Conservation (phyloP, 2,113 vertebrate genomes). For the Stigmatopora nigra region DNA sequence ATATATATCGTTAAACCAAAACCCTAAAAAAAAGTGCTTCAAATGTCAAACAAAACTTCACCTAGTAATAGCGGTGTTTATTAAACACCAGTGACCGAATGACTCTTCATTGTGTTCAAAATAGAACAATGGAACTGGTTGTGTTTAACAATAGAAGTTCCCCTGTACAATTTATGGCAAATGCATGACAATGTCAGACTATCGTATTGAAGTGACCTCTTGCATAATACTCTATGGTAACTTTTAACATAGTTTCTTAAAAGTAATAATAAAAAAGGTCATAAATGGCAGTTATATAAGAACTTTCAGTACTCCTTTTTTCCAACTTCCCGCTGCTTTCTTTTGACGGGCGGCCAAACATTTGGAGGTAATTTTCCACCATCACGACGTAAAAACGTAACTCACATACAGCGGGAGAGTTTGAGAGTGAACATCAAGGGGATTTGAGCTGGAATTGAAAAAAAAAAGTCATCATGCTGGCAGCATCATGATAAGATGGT, state of each 20-base stretch:
- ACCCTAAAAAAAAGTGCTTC: not conserved
- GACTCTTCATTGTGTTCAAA: not conserved
- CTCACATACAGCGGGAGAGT: slow-evolving; percentile 51
- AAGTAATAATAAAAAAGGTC: slow-evolving; percentile 6
- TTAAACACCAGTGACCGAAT: not conserved
- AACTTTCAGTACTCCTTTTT: slow-evolving; percentile 11
- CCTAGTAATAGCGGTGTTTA: not conserved
- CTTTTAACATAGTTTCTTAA: slow-evolving; percentile 15
- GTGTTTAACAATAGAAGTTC: not conserved
- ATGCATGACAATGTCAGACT: slow-evolving; percentile 29
- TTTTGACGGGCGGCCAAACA: slow-evolving; percentile 59
- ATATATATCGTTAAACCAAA: not conserved
- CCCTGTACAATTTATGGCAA: not conserved
- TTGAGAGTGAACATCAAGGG: slow-evolving; percentile 56
- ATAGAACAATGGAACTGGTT: not conserved
- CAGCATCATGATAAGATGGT: slow-evolving; percentile 48
- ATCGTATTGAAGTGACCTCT: slow-evolving; percentile 25
- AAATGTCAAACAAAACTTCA: slow-evolving; percentile 21
- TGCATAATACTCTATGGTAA: slow-evolving; percentile 10
- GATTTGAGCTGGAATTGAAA: slow-evolving; percentile 60
- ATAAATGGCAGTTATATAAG: slow-evolving; percentile 10
- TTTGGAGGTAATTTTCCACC: slow-evolving; percentile 71
- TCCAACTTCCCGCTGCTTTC: slow-evolving; percentile 20
- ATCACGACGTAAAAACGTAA: slow-evolving; percentile 66
- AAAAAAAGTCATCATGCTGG: slow-evolving; percentile 56